Evolutionary conservation across 2,113 vertebrate genomes (phyloP).

Genomic region (Rafetus swinhoei): DNA sequence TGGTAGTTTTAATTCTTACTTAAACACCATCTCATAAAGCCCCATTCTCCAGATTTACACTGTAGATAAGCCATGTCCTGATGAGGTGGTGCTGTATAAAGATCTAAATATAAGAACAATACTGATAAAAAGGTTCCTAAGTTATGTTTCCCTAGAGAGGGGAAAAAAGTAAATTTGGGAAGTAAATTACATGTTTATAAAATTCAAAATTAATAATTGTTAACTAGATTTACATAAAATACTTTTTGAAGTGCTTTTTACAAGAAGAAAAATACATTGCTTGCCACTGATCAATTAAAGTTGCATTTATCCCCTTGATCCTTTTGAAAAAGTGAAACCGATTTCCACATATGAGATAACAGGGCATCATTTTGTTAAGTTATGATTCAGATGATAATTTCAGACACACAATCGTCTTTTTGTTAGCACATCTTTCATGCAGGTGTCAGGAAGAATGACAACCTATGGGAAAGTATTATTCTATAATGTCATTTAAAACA

Average conservation of each 20-base stretch:
- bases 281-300: background rate
- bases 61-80: background rate
- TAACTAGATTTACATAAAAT: fast-evolving
- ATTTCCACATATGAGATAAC: background rate
- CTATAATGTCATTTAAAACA: background rate
- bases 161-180: background rate
- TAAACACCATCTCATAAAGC: background rate
- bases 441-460: conserved; percentile 7
- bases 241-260: background rate
- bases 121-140: conserved; percentile 23
- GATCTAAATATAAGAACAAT: background rate
- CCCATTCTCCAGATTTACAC: background rate
- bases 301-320: background rate
- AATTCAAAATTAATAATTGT: no score
- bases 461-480: background rate
- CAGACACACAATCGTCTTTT: background rate
- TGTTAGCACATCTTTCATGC: conserved; percentile 36
- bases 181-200: no score
- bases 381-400: conserved; percentile 41
- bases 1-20: conserved; percentile 1
- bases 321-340: conserved; percentile 46
- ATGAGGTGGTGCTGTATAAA: background rate
- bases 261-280: background rate
- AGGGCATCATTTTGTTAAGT: conserved; percentile 13
- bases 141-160: background rate